A percentile compares a stretch with the other conserved stretches of the same genome.
These are phyloP conservation scores for Nudaria mundana DNA, from an alignment of 2,888 invertebrate genomes.

Conservation along the genomic window DNA sequence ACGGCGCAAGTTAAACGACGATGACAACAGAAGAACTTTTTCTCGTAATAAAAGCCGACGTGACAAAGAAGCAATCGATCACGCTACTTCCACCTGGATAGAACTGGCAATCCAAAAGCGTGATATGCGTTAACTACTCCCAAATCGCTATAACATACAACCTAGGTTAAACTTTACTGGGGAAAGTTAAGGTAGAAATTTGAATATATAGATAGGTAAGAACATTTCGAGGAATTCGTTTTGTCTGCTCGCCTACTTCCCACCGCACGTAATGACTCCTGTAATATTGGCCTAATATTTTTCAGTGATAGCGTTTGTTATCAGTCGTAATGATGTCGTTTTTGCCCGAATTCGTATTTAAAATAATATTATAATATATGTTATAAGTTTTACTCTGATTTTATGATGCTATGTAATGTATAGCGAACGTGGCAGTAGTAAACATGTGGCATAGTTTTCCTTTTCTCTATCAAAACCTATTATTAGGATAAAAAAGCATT, in stretches of 20 bases:
- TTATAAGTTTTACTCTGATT: too few relatives aligned
- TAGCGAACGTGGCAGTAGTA: too few relatives aligned
- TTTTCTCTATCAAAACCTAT: too few relatives aligned
- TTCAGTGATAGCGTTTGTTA: slow-evolving; percentile 62
- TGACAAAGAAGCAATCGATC: slow-evolving; percentile 74
- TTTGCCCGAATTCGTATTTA: slow-evolving; percentile 47
- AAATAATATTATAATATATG: slow-evolving; percentile 18
- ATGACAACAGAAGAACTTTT: slow-evolving; percentile 62
- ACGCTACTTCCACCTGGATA: slow-evolving; percentile 60
- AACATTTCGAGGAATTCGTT: slow-evolving; percentile 56
- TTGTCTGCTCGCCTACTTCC: slow-evolving; percentile 54
- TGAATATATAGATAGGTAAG: slow-evolving; percentile 21
- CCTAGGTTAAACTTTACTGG: slow-evolving; percentile 38
- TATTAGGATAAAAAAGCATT: too few relatives aligned
- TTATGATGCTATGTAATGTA: too few relatives aligned
- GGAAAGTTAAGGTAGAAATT: slow-evolving; percentile 22
- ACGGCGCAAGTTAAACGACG: slow-evolving; percentile 48
- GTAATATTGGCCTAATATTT: slow-evolving; percentile 68
- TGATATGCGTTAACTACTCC: slow-evolving; percentile 68
- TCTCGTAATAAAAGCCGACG: slow-evolving; percentile 51
- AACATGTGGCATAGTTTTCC: too few relatives aligned
- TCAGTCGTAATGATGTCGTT: slow-evolving; percentile 51
- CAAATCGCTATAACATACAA: slow-evolving; percentile 32
- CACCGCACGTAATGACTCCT: slow-evolving; percentile 58
- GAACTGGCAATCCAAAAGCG: slow-evolving; percentile 61